Evolutionary conservation across 2,113 vertebrate genomes (phyloP).

Genomic region (Pterocles gutturalis): DNA sequence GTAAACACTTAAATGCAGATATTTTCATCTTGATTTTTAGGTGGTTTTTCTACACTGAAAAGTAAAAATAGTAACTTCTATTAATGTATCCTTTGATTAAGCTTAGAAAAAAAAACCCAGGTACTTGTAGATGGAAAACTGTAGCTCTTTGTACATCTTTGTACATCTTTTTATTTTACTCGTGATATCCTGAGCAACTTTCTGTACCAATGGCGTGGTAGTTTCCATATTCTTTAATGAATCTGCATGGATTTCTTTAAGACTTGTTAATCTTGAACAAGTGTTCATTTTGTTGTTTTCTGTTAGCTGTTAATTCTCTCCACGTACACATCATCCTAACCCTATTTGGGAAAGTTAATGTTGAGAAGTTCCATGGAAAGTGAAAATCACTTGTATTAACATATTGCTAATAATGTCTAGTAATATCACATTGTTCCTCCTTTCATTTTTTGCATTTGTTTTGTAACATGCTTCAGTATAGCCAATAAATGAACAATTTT

Average conservation of each 20-base stretch:
- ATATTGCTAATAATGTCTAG: not conserved
- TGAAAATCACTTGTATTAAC: not conserved
- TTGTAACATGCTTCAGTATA: not conserved
- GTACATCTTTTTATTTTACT: not conserved
- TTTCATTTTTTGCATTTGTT: not conserved
- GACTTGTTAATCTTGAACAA: not conserved
- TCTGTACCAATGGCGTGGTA: not conserved
- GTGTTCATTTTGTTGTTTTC: not conserved
- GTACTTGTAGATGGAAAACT: not conserved
- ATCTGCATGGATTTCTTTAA: not conserved
- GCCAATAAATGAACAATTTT: not conserved
- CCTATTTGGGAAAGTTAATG: not conserved
- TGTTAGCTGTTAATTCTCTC: not conserved
- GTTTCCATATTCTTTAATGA: not conserved
- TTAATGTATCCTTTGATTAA: not conserved
- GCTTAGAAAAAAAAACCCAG: not conserved
- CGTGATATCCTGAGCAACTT: not conserved
- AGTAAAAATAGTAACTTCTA: not conserved
- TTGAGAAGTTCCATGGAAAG: not conserved
- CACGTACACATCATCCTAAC: fast-evolving
- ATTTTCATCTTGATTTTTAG: not conserved
- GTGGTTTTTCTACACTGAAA: not conserved
- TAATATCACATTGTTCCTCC: fast-evolving
- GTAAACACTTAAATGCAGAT: not conserved
- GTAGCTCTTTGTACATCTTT: not conserved